Evolutionary conservation across 2,797 vertebrate genomes (phyloP).

Genomic region (Girardinus metallicus): DNA sequence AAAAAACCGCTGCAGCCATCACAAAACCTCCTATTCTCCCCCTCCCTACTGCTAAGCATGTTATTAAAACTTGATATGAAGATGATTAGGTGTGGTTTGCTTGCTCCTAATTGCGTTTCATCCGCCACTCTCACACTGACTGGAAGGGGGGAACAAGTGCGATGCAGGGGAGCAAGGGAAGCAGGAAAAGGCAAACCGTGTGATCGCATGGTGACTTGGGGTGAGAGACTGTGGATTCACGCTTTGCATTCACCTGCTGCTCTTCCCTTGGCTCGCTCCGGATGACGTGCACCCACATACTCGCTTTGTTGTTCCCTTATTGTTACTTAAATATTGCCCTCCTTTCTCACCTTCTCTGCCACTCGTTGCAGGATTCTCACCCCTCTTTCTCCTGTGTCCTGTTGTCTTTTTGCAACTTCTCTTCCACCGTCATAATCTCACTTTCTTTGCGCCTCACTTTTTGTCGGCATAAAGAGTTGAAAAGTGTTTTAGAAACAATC

Average conservation of each 20-base stretch:
- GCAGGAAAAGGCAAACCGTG: constrained; percentile 59
- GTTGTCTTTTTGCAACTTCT: constrained; percentile 46
- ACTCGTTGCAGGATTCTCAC: constrained; percentile 52
- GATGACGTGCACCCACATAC: constrained; percentile 12
- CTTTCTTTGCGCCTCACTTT: constrained; percentile 46
- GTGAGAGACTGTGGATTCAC: constrained; percentile 28
- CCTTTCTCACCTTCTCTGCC: constrained; percentile 30
- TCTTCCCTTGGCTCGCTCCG: constrained; percentile 26
- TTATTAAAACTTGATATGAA: constrained; percentile 24
- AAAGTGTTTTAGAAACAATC: constrained; percentile 4
- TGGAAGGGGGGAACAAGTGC: constrained; percentile 39
- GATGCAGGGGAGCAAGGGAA: constrained; percentile 37
- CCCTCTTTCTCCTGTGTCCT: constrained; percentile 37
- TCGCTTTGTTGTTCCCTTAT: constrained; percentile 4
- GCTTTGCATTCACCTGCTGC: constrained; percentile 39
- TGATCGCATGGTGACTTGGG: constrained; percentile 35
- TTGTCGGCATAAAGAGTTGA: constrained; percentile 5
- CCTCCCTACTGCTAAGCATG: constrained; percentile 5
- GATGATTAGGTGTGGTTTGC: constrained; percentile 33
- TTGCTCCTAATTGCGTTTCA: constrained; percentile 40
- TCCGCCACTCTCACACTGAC: constrained; percentile 10
- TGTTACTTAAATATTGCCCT: constrained; percentile 38
- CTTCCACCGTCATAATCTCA: constrained; percentile 40
- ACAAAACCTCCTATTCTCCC: neutral
- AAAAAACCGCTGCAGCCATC: constrained; percentile 12